phyloP scores from a whole-genome alignment of 2,888 invertebrate genomes.

The Diarsia brunnea region DNA sequence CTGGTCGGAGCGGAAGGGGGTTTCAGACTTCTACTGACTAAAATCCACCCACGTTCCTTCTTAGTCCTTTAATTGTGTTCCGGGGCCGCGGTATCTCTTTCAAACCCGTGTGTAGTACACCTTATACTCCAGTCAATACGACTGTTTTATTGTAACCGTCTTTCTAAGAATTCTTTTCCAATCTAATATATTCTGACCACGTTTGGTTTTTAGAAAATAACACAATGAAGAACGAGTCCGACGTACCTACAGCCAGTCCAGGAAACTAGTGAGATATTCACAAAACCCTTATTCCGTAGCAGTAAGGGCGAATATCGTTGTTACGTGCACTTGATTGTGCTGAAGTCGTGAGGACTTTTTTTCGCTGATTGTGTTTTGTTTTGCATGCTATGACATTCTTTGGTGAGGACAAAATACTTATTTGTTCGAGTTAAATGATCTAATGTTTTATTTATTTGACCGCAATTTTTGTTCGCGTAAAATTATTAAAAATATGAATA shows the following conservation, averaged over 20 bases:
- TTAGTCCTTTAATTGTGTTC: no score
- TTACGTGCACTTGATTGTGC: background rate
- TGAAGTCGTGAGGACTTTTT: constrained; percentile 17
- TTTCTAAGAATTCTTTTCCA: constrained; percentile 33
- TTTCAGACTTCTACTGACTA: no score
- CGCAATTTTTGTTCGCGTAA: no score
- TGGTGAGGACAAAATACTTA: constrained; percentile 3
- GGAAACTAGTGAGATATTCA: background rate
- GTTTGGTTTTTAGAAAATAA: constrained; percentile 50
- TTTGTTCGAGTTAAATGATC: background rate
- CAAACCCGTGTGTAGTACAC: background rate
- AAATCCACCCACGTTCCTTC: no score
- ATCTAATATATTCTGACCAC: constrained; percentile 46
- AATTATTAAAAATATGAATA: no score
- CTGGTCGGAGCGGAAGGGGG: no score
- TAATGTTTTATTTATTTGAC: no score
- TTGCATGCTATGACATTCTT: constrained; percentile 17
- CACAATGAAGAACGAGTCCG: constrained; percentile 29
- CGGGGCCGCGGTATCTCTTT: no score
- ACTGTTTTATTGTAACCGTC: constrained; percentile 21
- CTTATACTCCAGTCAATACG: background rate
- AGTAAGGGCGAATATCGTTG: background rate
- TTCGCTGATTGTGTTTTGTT: background rate
- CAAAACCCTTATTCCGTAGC: background rate
- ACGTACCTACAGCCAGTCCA: background rate